Conservation (phyloP, 2,888 invertebrate species). For the Lordiphosa andalusiaca region DNA sequence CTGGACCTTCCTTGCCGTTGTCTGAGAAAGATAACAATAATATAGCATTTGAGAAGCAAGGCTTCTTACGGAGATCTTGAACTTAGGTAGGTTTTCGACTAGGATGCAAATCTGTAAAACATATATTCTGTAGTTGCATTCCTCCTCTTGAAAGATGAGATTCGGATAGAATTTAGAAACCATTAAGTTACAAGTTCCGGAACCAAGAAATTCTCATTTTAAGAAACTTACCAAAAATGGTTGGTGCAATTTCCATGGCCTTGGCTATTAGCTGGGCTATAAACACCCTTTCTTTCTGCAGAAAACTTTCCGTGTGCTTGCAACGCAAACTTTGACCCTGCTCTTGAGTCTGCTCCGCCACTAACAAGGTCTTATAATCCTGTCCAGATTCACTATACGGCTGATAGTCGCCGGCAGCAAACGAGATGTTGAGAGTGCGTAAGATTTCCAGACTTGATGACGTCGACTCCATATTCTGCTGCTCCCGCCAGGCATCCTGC, state of each 20-base stretch:
- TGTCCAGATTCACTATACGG: conserved; percentile 59
- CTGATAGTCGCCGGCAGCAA: conserved; percentile 71
- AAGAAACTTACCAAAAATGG: conserved; percentile 66
- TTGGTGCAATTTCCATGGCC: conserved; percentile 72
- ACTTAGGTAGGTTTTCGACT: too few relatives aligned
- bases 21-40: conserved; percentile 26
- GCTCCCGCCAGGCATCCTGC: conserved; percentile 67
- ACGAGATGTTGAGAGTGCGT: conserved; percentile 75
- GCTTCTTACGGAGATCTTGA: too few relatives aligned
- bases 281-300: conserved; percentile 70
- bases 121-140: too few relatives aligned
- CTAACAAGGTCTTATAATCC: conserved; percentile 53
- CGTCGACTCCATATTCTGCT: conserved; percentile 71
- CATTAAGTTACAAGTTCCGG: too few relatives aligned
- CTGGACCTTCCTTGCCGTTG: conserved; percentile 42
- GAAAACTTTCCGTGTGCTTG: conserved; percentile 67
- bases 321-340: conserved; percentile 53
- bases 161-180: too few relatives aligned
- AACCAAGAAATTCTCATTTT: not conserved
- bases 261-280: conserved; percentile 73
- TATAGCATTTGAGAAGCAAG: too few relatives aligned
- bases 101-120: too few relatives aligned
- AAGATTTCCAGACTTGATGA: conserved; percentile 79
- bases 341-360: conserved; percentile 13
- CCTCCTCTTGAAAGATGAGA: too few relatives aligned